Evolutionary conservation across 2,113 vertebrate species (phyloP).

Genomic region (Entosphenus tridentatus): DNA sequence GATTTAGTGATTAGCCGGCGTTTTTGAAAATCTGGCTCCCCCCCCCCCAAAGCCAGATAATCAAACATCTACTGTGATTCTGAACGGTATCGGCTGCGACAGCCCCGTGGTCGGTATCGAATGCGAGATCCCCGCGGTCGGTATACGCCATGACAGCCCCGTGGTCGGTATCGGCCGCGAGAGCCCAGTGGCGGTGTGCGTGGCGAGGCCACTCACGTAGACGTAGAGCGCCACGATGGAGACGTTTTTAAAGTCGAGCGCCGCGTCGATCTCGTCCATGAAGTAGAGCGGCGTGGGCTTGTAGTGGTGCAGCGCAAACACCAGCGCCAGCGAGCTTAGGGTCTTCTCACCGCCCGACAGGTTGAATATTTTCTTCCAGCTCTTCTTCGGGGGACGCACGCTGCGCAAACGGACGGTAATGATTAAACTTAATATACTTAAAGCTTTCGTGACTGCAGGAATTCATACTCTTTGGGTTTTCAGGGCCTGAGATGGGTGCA

Average conservation of each 20-base stretch:
- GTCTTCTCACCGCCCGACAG: slow-evolving; percentile 93
- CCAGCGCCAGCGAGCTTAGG: slow-evolving; percentile 71
- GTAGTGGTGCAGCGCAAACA: slow-evolving; percentile 89
- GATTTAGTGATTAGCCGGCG: no score
- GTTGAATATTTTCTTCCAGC: slow-evolving; percentile 98
- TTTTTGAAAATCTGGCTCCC: no score
- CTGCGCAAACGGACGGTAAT: slow-evolving; percentile 19
- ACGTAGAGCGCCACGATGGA: slow-evolving; percentile 95
- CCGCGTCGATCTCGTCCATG: slow-evolving; percentile 96
- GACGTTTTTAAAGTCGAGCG: slow-evolving; percentile 89
- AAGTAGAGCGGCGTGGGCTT: slow-evolving; percentile 92
- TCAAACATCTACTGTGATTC: no score
- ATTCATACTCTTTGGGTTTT: no score
- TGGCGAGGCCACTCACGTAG: slow-evolving; percentile 36
- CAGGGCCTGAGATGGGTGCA: no score
- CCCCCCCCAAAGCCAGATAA: no score
- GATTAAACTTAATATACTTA: not conserved
- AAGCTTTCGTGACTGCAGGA: not conserved
- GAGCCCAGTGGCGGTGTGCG: no score
- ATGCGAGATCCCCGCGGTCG: no score
- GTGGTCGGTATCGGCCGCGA: no score
- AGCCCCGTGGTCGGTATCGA: no score
- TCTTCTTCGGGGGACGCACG: slow-evolving; percentile 89
- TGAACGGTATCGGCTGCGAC: no score
- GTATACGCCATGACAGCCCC: no score